Evolutionary conservation across 2,113 vertebrate species (phyloP).

Genomic region (Catharus fuscescens): DNA sequence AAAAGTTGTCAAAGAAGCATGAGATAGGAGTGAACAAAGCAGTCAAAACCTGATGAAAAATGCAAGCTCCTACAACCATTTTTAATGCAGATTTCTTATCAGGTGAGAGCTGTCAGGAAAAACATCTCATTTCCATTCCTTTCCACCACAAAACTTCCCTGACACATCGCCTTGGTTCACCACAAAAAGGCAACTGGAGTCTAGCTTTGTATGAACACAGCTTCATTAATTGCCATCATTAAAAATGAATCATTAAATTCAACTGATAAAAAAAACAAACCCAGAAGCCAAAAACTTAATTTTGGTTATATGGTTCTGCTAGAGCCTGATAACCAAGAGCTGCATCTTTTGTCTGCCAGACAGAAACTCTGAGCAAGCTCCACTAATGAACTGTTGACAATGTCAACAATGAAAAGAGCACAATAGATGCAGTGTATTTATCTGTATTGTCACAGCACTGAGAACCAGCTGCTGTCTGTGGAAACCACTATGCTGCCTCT

Average conservation of each 20-base stretch:
- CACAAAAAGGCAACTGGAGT: background rate
- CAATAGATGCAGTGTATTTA: constrained; percentile 61
- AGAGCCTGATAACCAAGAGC: background rate
- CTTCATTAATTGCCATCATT: constrained; percentile 6
- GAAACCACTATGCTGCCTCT: constrained; percentile 10
- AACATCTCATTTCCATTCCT: background rate
- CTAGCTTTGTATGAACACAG: background rate
- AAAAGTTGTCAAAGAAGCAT: background rate
- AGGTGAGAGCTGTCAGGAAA: background rate
- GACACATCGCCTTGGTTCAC: background rate
- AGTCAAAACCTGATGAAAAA: background rate
- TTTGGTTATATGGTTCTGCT: background rate
- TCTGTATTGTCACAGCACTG: constrained; percentile 11
- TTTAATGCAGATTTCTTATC: background rate
- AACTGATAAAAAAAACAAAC: background rate
- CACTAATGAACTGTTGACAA: constrained; percentile 69
- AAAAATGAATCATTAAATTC: constrained; percentile 16
- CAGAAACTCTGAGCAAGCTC: constrained; percentile 46
- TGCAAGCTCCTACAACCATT: background rate
- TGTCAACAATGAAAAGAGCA: constrained; percentile 56
- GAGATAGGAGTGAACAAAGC: background rate
- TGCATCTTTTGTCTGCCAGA: constrained; percentile 2
- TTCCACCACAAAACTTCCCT: background rate
- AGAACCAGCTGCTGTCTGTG: constrained; percentile 57
- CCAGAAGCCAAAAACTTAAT: constrained; percentile 31